Conservation (phyloP, 2,113 vertebrate species). For the Dissostichus mawsoni region DNA sequence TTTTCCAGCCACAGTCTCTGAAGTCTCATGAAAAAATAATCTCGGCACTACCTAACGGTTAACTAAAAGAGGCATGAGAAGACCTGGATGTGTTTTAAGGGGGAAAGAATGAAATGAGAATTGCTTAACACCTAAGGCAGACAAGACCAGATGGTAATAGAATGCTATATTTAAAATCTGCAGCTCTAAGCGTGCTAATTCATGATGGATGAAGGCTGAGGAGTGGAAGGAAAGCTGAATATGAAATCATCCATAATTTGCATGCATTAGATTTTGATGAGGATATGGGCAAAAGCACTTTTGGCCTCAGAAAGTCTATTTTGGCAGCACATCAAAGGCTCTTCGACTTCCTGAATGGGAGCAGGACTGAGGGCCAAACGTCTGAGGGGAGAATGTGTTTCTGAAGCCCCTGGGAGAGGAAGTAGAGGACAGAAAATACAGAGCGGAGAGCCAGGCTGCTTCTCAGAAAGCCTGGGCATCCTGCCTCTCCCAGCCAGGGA, state of each 20-base stretch:
- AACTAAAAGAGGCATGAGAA: conserved; percentile 14
- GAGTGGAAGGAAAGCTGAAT: conserved; percentile 19
- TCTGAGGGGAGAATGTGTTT: conserved; percentile 70
- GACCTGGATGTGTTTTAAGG: conserved; percentile 14
- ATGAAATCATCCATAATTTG: conserved; percentile 32
- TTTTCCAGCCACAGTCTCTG: conserved; percentile 51
- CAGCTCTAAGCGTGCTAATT: conserved; percentile 36
- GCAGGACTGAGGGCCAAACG: conserved; percentile 70
- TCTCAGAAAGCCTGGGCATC: conserved; percentile 75
- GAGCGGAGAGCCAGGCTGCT: conserved; percentile 60
- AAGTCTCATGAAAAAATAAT: conserved; percentile 41
- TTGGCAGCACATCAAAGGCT: conserved; percentile 76
- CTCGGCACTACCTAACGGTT: conserved; percentile 17
- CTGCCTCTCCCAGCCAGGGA: conserved; percentile 74
- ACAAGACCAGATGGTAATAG: conserved; percentile 45
- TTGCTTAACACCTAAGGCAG: conserved; percentile 24
- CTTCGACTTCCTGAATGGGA: conserved; percentile 75
- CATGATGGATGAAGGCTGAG: conserved; percentile 38
- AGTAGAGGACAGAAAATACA: conserved; percentile 67
- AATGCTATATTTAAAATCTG: conserved; percentile 38
- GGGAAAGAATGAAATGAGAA: conserved; percentile 35
- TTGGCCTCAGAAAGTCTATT: conserved; percentile 43
- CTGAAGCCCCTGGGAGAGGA: conserved; percentile 73
- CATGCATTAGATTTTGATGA: conserved; percentile 40
- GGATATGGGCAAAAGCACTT: conserved; percentile 36